These are phyloP conservation scores for Meles meles DNA, from an alignment of 2,113 vertebrate species.

Conservation along the genomic window DNA sequence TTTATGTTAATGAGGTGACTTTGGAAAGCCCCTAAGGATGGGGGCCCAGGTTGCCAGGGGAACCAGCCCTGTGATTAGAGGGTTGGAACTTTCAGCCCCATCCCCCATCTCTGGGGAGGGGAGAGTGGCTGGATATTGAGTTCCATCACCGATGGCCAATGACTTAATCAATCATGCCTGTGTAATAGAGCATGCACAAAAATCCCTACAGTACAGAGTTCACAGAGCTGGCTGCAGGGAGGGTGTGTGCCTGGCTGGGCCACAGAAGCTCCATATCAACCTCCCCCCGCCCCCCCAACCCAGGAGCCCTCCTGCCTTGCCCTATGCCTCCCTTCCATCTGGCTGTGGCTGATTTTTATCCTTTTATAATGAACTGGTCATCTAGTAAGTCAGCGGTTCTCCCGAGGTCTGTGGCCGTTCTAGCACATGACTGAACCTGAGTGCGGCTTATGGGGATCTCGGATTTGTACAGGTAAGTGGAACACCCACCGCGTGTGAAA, in stretches of 20 bases:
- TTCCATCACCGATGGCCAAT: too few relatives aligned
- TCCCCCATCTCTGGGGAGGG: not conserved
- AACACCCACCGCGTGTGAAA: not conserved
- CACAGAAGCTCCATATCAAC: fast-evolving
- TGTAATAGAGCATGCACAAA: not conserved
- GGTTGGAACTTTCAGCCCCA: not conserved
- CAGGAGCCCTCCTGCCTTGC: not conserved
- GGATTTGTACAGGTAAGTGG: not conserved
- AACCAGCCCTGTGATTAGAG: not conserved
- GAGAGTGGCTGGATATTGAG: not conserved
- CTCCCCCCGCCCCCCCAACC: fast-evolving
- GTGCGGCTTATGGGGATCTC: not conserved
- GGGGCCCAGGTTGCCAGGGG: not conserved
- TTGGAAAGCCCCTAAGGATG: not conserved
- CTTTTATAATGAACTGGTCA: not conserved
- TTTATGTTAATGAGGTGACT: not conserved
- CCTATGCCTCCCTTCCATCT: not conserved
- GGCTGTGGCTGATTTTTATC: not conserved
- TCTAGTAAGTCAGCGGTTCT: not conserved
- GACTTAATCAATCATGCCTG: not conserved
- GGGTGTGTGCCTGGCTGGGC: too few relatives aligned
- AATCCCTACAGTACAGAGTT: not conserved
- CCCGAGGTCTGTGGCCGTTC: not conserved
- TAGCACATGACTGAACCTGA: not conserved
- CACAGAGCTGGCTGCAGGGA: not conserved